Conservation (phyloP, 2,113 vertebrate species). For the Alces alces region DNA sequence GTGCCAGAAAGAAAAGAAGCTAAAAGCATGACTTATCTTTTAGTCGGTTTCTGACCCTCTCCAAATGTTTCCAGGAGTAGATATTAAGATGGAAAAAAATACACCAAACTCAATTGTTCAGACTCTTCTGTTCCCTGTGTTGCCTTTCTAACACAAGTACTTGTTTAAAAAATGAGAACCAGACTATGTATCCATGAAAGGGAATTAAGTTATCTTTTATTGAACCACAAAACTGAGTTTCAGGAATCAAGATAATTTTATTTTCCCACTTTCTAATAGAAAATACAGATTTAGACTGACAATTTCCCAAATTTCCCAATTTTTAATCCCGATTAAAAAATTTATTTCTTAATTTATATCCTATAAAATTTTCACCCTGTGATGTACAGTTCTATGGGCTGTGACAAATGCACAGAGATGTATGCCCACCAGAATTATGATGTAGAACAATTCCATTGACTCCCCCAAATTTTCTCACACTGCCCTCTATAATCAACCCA, state of each 20-base stretch:
- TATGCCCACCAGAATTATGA: background rate
- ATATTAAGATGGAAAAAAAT: background rate
- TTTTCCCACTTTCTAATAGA: background rate
- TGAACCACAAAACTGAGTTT: background rate
- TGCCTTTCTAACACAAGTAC: background rate
- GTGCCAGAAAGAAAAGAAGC: background rate
- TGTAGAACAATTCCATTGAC: no score
- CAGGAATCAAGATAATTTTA: background rate
- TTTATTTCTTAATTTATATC: background rate
- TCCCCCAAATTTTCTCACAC: background rate
- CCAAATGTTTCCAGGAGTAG: slow-evolving; percentile 2
- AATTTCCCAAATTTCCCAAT: background rate
- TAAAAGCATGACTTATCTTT: background rate
- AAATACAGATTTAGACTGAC: background rate
- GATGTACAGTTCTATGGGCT: background rate
- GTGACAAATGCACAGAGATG: background rate
- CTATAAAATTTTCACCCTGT: background rate
- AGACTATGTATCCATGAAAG: background rate
- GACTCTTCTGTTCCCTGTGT: background rate
- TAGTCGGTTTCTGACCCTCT: background rate
- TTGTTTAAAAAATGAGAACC: background rate
- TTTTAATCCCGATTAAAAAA: background rate
- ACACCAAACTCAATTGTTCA: background rate
- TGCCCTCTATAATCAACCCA: background rate
- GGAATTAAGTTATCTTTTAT: background rate